phyloP scores from a whole-genome alignment of 2,113 vertebrate genomes.

The Fregata magnificens region DNA sequence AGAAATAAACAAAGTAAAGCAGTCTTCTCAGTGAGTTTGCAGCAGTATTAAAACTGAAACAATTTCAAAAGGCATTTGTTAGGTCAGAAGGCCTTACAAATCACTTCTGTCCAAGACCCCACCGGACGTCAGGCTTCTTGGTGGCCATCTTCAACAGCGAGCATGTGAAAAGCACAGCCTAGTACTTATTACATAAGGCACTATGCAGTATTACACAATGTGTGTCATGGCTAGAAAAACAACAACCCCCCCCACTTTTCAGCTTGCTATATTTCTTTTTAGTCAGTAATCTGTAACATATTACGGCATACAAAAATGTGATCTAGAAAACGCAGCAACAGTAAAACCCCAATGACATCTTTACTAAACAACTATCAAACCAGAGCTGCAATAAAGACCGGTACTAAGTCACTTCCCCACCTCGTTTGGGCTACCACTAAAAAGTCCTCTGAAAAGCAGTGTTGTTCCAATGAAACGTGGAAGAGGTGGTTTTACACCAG shows the following conservation, averaged over 20 bases:
- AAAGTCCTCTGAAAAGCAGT: background rate
- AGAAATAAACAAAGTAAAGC: background rate
- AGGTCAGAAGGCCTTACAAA: background rate
- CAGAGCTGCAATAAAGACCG: background rate
- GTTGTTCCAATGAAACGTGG: background rate
- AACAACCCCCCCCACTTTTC: background rate
- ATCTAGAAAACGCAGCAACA: background rate
- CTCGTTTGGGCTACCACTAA: background rate
- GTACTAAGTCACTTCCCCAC: background rate
- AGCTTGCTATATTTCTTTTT: background rate
- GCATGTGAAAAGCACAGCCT: background rate
- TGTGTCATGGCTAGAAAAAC: background rate
- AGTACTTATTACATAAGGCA: background rate
- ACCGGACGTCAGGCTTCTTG: accelerated
- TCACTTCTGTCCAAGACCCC: background rate
- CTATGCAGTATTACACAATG: background rate
- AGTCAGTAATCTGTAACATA: background rate
- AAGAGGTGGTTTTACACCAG: background rate
- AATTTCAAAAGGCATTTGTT: background rate
- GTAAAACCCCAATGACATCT: background rate
- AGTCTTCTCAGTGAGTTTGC: background rate
- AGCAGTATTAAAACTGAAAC: background rate
- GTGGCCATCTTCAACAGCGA: background rate
- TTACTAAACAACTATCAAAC: background rate
- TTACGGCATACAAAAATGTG: background rate